Evolutionary conservation across 2,888 invertebrate species (phyloP).

Genomic region (Pachydiplax longipennis): DNA sequence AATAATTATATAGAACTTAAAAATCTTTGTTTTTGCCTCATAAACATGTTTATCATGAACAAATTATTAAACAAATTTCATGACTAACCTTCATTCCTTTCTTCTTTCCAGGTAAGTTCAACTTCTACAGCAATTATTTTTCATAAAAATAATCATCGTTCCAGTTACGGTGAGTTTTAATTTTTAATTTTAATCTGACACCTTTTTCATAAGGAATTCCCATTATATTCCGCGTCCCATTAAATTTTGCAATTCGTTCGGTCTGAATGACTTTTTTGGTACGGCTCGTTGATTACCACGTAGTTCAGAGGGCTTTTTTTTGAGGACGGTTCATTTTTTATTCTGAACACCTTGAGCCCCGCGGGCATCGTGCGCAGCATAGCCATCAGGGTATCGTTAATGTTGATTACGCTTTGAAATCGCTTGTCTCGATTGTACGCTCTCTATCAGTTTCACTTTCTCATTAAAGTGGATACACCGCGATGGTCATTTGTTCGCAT

Average conservation of each 20-base stretch:
- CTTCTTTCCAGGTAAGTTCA: conserved; percentile 20
- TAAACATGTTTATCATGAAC: too few species aligned
- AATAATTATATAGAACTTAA: too few species aligned
- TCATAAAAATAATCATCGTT: background rate
- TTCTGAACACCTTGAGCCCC: background rate
- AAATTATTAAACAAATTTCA: too few species aligned
- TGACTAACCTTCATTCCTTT: background rate
- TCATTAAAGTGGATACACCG: conserved; percentile 6
- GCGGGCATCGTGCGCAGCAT: background rate
- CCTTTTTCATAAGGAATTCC: background rate
- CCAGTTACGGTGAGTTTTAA: background rate
- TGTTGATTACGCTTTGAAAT: conserved; percentile 27
- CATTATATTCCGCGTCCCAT: background rate
- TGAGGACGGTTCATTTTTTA: background rate
- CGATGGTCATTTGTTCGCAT: background rate
- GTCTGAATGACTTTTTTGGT: background rate
- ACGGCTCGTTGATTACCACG: background rate
- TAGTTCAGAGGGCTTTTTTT: background rate
- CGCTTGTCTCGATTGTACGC: background rate
- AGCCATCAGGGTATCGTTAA: conserved; percentile 15
- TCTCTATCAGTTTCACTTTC: conserved; percentile 40
- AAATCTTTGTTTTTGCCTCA: too few species aligned
- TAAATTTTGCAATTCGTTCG: background rate
- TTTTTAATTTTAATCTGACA: background rate
- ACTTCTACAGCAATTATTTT: background rate